Base-by-base conservation (phyloP, 1,140 invertebrate genomes). In the Bombus turneri region DNA sequence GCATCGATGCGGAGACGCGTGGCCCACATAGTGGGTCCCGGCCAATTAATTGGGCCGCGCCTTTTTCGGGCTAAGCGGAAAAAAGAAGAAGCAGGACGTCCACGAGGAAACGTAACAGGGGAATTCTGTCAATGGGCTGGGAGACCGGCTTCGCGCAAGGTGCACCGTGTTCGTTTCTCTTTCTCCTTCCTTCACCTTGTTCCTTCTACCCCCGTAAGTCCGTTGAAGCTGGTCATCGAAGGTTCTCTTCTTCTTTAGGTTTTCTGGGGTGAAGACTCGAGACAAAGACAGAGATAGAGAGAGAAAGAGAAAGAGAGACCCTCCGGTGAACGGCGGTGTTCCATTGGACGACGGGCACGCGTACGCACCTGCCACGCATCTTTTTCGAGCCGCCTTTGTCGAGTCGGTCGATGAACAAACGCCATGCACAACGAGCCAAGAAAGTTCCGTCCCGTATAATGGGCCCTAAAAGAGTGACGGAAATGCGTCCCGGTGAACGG, bases 321-420 rank as follows among this genome's bases (percentile, higher is more conserved):
- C 41, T 53, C 64, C n/a, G 69, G 69, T 53, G 41, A 66, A 59
- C 37, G 71, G 86, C 83, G 84, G 79, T 83, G 82, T 79, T 87
- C 87, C 87, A 95, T 95, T 95, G 94, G 94, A 88, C 89, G 91
- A 78, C 81, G 37, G 94, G 94, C 94, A 95, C 94, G 94, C 93
- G 94, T 91, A 91, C 92, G 92, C 94, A 94, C 94, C 93, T 94
- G 93, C 93, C 93, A 91, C 88, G 90, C 92, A 93, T 93, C 92
- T 92, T 94, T 93, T 93, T 88, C 85, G 81, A 90, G 86, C 75
- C 87, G 92, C 90, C 92, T 94, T 93, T 94, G 92, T 91, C 91
- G 90, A 88, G 88, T 88, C 92, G 90, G 87, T 82, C 85, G 62
- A 59, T 28, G 90, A 90, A 87, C 89, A 81, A 91, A 87, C 76